A percentile compares a stretch with the other conserved stretches of the same genome.
These are phyloP conservation scores for Microplitis demolitor DNA, from an alignment of 1,140 invertebrate species.

Conservation along the genomic window DNA sequence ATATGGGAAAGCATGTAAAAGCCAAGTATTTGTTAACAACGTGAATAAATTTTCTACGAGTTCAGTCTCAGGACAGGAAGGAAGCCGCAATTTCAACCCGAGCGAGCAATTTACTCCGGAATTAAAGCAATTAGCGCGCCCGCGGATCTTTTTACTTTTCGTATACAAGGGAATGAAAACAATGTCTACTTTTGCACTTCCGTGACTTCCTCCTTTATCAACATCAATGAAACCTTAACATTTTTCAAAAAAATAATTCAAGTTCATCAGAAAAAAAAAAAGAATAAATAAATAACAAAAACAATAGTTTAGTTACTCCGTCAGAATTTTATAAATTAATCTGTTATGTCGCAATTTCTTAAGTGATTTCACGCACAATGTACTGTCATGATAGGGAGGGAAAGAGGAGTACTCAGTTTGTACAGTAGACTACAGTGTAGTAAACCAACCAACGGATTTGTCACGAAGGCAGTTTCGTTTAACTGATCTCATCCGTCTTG, in stretches of 20 bases:
- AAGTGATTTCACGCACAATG: background rate
- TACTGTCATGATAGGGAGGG: background rate
- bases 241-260: background rate
- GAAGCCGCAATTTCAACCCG: constrained; percentile 43
- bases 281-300: background rate
- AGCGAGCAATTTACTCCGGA: constrained; percentile 40
- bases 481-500: constrained; percentile 61
- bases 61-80: constrained; percentile 38
- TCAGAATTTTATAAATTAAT: too few species aligned
- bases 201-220: background rate
- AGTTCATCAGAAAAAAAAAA: too few species aligned
- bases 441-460: constrained; percentile 59
- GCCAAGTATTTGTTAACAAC: constrained; percentile 24
- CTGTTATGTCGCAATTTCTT: too few species aligned
- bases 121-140: constrained; percentile 44
- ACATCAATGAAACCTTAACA: background rate
- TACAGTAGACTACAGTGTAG: background rate
- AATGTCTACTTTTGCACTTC: constrained; percentile 8
- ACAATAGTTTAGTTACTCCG: background rate
- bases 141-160: constrained; percentile 16
- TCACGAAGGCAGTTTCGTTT: constrained; percentile 60
- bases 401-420: background rate
- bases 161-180: constrained; percentile 1
- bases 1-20: constrained; percentile 26
- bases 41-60: constrained; percentile 39